phyloP scores from a whole-genome alignment of 92 coral and sea anemone genomes.

The Epizoanthus stellaris region DNA sequence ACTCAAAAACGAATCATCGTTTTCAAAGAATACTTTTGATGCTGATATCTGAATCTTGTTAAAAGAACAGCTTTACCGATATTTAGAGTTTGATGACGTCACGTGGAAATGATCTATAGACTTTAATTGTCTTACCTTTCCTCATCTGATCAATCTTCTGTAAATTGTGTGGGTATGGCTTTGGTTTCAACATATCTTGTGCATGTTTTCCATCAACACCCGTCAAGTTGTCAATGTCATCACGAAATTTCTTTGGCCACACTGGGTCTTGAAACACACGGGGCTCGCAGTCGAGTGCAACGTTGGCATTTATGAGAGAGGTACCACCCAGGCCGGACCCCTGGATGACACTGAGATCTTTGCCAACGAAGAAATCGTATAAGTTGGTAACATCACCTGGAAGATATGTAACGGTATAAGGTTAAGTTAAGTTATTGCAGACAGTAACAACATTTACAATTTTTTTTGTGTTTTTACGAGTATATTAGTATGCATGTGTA shows the following conservation, averaged over 20 bases:
- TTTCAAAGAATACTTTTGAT: too few species aligned
- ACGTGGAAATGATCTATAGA: too few species aligned
- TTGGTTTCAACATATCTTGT: slow-evolving; percentile 63
- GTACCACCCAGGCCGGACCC: slow-evolving; percentile 77
- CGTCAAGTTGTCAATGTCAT: slow-evolving; percentile 42
- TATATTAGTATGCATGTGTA: too few species aligned
- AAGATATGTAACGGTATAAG: neutral
- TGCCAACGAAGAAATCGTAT: slow-evolving; percentile 56
- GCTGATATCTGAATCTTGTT: too few species aligned
- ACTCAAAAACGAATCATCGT: too few species aligned
- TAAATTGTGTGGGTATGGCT: slow-evolving; percentile 59
- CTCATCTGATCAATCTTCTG: slow-evolving; percentile 53
- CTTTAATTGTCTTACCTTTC: slow-evolving; percentile 2
- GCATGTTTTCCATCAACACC: slow-evolving; percentile 53
- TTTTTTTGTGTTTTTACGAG: too few species aligned
- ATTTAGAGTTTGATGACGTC: too few species aligned
- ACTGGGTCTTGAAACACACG: slow-evolving; percentile 54
- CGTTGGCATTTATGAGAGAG: slow-evolving; percentile 73
- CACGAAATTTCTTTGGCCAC: slow-evolving; percentile 61
- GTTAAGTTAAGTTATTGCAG: neutral
- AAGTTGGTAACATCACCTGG: slow-evolving; percentile 53
- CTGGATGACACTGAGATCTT: slow-evolving; percentile 62
- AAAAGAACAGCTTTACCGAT: too few species aligned
- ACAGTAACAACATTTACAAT: neutral
- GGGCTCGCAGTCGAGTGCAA: slow-evolving; percentile 58